Percentiles rank a stretch among this genome's conserved stretches.
Conservation (phyloP, 2,888 invertebrate species). For the Ormyrus labotus region DNA sequence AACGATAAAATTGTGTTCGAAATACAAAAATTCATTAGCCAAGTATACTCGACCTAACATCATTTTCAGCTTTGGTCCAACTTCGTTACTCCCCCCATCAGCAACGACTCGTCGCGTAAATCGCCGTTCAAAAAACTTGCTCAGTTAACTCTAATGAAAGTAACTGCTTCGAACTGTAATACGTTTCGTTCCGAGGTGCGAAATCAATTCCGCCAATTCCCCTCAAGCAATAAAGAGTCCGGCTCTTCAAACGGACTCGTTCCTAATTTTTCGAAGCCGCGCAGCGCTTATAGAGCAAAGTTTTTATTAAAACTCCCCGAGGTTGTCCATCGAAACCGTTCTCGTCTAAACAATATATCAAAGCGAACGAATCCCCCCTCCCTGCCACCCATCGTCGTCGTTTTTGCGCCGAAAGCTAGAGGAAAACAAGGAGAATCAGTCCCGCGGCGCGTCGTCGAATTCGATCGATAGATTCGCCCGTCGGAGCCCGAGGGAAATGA, state of each 20-base stretch:
- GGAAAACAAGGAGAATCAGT: conserved; percentile 25
- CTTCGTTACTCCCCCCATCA: no score
- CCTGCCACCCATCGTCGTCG: background rate
- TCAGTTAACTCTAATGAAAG: no score
- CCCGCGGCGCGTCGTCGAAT: background rate
- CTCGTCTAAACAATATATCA: conserved; percentile 30
- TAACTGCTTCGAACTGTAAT: no score
- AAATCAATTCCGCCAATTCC: conserved; percentile 25
- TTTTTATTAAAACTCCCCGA: conserved; percentile 46
- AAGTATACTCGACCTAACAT: no score
- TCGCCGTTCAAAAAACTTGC: no score
- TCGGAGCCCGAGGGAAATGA: background rate
- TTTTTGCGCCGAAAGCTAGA: background rate
- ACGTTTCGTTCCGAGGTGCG: background rate
- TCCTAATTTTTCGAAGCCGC: conserved; percentile 33
- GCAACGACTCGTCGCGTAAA: no score
- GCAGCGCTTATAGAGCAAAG: conserved; percentile 30
- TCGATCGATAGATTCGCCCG: conserved; percentile 23
- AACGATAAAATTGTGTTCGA: no score
- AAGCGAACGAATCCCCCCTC: background rate
- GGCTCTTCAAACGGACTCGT: background rate
- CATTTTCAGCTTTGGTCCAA: no score
- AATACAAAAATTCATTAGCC: no score
- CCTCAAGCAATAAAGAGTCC: conserved; percentile 9
- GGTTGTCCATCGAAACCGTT: conserved; percentile 17